Conservation (phyloP, 2,113 vertebrate species). For the Tretioscincus oriximinensis region DNA sequence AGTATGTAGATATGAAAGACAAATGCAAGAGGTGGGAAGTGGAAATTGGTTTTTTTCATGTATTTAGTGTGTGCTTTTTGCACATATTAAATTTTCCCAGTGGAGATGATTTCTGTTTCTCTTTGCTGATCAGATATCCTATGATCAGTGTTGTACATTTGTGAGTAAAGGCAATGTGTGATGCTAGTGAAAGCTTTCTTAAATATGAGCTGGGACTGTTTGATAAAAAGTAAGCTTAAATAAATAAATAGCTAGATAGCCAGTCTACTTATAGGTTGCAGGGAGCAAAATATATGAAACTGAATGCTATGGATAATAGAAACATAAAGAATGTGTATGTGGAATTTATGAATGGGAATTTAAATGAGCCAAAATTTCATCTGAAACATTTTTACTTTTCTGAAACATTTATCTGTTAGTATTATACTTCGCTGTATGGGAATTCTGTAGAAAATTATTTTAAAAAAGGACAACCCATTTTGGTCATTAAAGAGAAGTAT, state of each 20-base stretch:
- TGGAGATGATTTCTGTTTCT: no score
- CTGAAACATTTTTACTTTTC: not conserved
- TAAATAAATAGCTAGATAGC: not conserved
- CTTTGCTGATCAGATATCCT: not conserved
- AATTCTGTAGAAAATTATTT: not conserved
- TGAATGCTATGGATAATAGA: not conserved
- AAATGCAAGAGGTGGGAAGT: no score
- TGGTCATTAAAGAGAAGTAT: not conserved
- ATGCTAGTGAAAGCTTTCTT: not conserved
- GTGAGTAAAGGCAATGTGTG: not conserved
- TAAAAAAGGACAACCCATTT: not conserved
- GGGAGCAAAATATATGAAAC: not conserved
- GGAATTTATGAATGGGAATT: not conserved
- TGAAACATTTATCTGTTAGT: not conserved
- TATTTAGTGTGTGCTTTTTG: no score
- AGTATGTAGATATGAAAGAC: no score
- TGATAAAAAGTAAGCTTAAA: not conserved
- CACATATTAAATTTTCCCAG: no score
- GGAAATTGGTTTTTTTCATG: not conserved
- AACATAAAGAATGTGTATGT: not conserved
- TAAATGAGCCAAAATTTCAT: not conserved
- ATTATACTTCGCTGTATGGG: not conserved
- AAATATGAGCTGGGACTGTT: not conserved
- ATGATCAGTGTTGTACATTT: not conserved
- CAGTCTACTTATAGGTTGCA: not conserved